phyloP scores from a whole-genome alignment of 2,888 invertebrate genomes.

The Macaria notata region DNA sequence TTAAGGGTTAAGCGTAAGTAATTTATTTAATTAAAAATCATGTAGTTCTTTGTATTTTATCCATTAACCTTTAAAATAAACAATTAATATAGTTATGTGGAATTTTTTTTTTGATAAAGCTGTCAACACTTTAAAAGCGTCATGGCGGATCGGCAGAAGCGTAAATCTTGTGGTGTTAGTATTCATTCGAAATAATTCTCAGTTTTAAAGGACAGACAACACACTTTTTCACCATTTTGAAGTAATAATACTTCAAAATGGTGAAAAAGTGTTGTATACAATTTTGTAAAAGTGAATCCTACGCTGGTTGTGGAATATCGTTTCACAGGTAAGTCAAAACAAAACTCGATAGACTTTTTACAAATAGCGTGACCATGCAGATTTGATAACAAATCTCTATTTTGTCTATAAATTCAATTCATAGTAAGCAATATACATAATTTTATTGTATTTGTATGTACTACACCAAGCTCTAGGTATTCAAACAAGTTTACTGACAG shows the following conservation, averaged over 20 bases:
- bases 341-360: background rate
- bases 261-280: background rate
- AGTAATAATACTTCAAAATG: background rate
- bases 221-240: too few species aligned
- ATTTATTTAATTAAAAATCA: background rate
- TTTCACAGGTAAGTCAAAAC: conserved; percentile 3
- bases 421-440: too few species aligned
- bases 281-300: conserved; percentile 1
- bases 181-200: conserved; percentile 1
- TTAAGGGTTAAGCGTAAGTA: conserved; percentile 1
- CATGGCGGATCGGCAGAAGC: conserved; percentile 1
- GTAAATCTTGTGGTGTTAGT: conserved; percentile 1
- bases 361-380: too few species aligned
- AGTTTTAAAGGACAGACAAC: background rate
- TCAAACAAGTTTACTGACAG: too few species aligned
- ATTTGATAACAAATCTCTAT: too few species aligned
- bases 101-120: too few species aligned
- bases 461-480: too few species aligned
- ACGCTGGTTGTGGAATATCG: conserved; percentile 1
- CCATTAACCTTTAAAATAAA: conserved; percentile 1
- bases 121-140: background rate
- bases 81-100: background rate
- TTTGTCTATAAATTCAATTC: too few species aligned
- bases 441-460: too few species aligned
- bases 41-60: conserved; percentile 1